Evolutionary conservation across 2,797 vertebrate genomes (phyloP).

Genomic region (Vireo griseus): DNA sequence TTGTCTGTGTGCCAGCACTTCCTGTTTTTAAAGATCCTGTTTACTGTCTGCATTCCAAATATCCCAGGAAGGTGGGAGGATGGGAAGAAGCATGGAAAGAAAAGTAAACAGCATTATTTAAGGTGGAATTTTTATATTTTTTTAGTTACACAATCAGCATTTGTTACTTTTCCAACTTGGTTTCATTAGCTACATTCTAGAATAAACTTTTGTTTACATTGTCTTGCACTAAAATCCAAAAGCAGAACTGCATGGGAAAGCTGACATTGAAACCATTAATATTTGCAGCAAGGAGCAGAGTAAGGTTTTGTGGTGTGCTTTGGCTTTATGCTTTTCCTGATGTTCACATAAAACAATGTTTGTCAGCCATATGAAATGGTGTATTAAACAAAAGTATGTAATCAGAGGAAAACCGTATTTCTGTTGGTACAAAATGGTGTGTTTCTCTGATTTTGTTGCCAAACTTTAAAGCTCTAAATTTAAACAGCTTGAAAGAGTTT

Average conservation of each 20-base stretch:
- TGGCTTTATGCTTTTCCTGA: neutral
- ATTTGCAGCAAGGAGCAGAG: neutral
- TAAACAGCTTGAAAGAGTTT: neutral
- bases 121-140: neutral
- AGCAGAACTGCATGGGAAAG: neutral
- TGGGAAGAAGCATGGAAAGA: conserved; percentile 37
- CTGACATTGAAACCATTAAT: neutral
- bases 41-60: conserved; percentile 48
- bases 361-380: neutral
- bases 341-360: neutral
- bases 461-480: neutral
- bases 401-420: neutral
- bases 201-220: neutral
- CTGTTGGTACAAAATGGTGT: neutral
- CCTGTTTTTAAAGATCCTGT: conserved; percentile 59
- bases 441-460: neutral
- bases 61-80: conserved; percentile 47
- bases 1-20: conserved; percentile 41
- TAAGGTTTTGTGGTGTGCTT: neutral
- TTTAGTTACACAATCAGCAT: neutral
- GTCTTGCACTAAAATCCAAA: neutral
- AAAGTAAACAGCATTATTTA: conserved; percentile 18
- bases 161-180: neutral
- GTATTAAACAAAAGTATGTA: neutral
- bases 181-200: neutral